Evolutionary conservation across 2,113 vertebrate genomes (phyloP).

Genomic region (Brachyhypopomus gauderio): DNA sequence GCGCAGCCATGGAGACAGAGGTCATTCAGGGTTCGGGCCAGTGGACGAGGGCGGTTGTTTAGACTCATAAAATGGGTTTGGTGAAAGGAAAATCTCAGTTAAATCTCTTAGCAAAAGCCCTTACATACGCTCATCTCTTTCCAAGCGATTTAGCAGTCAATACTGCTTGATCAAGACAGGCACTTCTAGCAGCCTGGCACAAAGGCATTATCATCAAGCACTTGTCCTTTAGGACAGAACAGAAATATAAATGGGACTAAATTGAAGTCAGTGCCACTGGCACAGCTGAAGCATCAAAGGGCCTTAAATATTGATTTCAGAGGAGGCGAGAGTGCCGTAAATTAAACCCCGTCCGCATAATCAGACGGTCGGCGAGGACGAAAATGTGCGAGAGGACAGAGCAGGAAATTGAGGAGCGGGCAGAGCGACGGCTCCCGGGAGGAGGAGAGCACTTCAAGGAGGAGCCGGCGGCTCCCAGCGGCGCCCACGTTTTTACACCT

Average conservation of each 20-base stretch:
- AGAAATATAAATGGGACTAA: conserved; percentile 25
- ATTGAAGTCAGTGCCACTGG: conserved; percentile 25
- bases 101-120: conserved; percentile 1
- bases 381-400: conserved; percentile 15
- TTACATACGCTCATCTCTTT: background rate
- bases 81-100: background rate
- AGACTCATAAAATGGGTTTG: background rate
- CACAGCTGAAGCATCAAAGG: conserved; percentile 22
- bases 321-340: conserved; percentile 32
- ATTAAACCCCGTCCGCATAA: conserved; percentile 29
- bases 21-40: background rate
- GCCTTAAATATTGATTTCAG: conserved; percentile 36
- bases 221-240: conserved; percentile 2
- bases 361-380: conserved; percentile 6
- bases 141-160: conserved; percentile 12
- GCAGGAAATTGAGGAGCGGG: background rate
- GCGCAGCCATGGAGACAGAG: background rate
- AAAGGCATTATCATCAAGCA: conserved; percentile 23
- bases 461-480: background rate
- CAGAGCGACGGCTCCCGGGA: background rate
- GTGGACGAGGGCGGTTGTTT: background rate
- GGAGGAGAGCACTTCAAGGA: background rate
- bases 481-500: conserved; percentile 36
- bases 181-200: conserved; percentile 10
- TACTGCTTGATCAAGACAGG: conserved; percentile 6